Evolutionary conservation across 2,113 vertebrate genomes (phyloP).

Genomic region (Ictalurus furcatus): DNA sequence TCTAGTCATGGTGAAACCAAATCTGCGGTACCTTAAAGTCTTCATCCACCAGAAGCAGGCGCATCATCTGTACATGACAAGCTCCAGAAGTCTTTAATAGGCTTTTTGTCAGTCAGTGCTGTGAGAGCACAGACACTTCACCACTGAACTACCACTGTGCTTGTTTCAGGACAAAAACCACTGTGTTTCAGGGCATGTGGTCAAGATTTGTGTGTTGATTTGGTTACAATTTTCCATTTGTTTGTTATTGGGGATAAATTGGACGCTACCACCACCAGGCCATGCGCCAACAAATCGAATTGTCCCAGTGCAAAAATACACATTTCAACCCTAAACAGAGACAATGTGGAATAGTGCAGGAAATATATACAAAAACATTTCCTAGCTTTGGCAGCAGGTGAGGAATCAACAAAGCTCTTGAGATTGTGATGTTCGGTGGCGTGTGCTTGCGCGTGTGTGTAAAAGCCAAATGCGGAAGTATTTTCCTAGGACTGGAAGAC

Average conservation of each 20-base stretch:
- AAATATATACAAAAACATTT: background rate
- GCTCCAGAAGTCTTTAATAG: background rate
- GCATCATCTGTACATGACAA: background rate
- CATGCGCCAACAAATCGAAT: background rate
- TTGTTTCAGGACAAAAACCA: background rate
- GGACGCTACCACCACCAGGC: background rate
- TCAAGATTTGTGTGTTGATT: background rate
- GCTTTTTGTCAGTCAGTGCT: background rate
- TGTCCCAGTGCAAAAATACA: background rate
- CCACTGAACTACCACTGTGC: background rate
- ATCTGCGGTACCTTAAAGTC: background rate
- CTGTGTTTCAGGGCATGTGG: background rate
- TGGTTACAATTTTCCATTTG: background rate
- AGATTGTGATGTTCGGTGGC: background rate
- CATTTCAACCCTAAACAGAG: background rate
- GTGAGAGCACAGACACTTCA: background rate
- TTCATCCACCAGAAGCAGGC: background rate
- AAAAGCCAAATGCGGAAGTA: background rate
- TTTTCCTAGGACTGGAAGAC: background rate
- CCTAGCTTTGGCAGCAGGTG: background rate
- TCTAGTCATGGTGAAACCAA: conserved; percentile 9
- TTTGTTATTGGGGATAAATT: background rate
- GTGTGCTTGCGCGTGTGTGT: background rate
- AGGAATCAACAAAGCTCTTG: background rate
- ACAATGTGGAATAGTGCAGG: background rate